Percentiles rank a stretch among this genome's conserved stretches.
phyloP scores from a whole-genome alignment of 1,140 invertebrate species.

The Coboldia fuscipes region DNA sequence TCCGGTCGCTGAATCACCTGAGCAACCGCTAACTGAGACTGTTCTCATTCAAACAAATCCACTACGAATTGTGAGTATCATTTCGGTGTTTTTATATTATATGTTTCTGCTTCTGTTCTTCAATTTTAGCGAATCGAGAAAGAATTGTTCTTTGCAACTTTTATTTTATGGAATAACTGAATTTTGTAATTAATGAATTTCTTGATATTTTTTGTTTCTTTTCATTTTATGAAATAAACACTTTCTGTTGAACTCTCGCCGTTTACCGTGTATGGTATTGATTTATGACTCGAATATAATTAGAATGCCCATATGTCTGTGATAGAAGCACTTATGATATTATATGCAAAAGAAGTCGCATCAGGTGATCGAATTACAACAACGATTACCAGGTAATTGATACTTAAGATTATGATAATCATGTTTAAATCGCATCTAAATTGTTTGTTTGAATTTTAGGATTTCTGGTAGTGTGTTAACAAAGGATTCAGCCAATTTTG shows the following conservation, averaged over 20 bases:
- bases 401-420: no score
- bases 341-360: constrained; percentile 85
- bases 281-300: background rate
- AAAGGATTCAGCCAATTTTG: constrained; percentile 41
- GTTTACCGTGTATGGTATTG: background rate
- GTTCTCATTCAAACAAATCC: constrained; percentile 90
- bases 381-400: constrained; percentile 51
- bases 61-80: constrained; percentile 63
- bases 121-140: no score
- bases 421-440: constrained; percentile 16
- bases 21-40: constrained; percentile 82
- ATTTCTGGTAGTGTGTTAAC: constrained; percentile 19
- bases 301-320: constrained; percentile 91
- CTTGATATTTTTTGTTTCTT: background rate
- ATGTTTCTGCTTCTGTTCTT: no score
- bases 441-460: constrained; percentile 6
- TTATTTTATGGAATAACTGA: no score
- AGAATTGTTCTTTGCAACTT: no score
- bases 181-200: background rate
- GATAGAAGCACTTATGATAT: constrained; percentile 89
- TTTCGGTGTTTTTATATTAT: background rate
- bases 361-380: constrained; percentile 70
- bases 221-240: background rate
- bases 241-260: background rate
- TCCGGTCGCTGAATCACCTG: constrained; percentile 61